Evolutionary conservation across 2,113 vertebrate genomes (phyloP).

Genomic region (Alosa alosa): DNA sequence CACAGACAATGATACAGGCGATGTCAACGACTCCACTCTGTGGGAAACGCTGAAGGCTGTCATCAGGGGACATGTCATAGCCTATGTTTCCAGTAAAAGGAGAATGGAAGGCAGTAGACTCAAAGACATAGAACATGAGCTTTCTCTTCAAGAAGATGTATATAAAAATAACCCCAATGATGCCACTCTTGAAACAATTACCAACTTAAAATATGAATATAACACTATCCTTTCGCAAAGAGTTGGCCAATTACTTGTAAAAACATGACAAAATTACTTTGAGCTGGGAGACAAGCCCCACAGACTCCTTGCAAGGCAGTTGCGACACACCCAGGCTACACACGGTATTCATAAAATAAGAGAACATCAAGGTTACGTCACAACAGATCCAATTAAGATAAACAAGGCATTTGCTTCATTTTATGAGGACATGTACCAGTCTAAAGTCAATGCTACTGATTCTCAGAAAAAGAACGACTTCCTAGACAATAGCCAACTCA

Average conservation of each 20-base stretch:
- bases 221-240: neutral
- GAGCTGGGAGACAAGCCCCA: slow-evolving; percentile 18
- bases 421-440: neutral
- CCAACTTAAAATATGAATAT: slow-evolving; percentile 8
- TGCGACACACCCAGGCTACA: too few species aligned
- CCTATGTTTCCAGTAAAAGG: slow-evolving; percentile 4
- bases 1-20: too few species aligned
- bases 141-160: neutral
- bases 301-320: neutral
- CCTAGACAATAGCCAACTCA: neutral
- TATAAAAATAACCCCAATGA: slow-evolving; percentile 10
- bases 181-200: neutral
- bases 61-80: slow-evolving; percentile 1
- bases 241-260: neutral
- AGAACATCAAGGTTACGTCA: too few species aligned
- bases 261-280: slow-evolving; percentile 8
- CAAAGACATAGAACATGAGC: too few species aligned
- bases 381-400: too few species aligned
- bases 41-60: neutral
- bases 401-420: too few species aligned
- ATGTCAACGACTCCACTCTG: too few species aligned
- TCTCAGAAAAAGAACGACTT: neutral
- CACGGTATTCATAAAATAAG: too few species aligned
- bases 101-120: too few species aligned
- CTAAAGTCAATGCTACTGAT: neutral